phyloP scores from a whole-genome alignment of 2,888 invertebrate genomes.

The Yponomeuta cagnagella region DNA sequence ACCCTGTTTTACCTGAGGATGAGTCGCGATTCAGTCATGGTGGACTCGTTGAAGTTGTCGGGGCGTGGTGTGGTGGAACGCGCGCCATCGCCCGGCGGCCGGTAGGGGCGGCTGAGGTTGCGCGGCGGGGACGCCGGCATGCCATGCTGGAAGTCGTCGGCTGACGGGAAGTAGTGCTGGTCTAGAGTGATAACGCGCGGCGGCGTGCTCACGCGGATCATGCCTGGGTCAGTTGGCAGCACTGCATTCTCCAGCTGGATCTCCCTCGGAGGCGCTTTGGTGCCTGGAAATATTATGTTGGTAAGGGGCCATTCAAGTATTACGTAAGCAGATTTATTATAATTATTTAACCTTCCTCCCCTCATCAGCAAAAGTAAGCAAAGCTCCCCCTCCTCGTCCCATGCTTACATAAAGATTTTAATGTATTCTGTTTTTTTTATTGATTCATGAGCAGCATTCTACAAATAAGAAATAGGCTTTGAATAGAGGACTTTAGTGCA shows the following conservation, averaged over 20 bases:
- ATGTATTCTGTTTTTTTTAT: no score
- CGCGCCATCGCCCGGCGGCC: slow-evolving; percentile 61
- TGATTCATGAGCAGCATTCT: slow-evolving; percentile 7
- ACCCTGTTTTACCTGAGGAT: slow-evolving; percentile 47
- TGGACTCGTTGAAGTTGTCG: slow-evolving; percentile 62
- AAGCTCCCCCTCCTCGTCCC: no score
- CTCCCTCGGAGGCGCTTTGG: slow-evolving; percentile 90
- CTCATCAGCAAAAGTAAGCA: no score
- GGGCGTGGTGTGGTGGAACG: slow-evolving; percentile 52
- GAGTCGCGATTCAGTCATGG: slow-evolving; percentile 66
- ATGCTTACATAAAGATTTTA: no score
- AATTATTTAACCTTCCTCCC: no score
- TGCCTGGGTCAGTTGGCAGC: slow-evolving; percentile 80
- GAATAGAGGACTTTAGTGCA: no score
- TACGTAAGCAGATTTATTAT: no score
- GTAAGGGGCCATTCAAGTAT: no score
- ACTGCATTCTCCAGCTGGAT: slow-evolving; percentile 90
- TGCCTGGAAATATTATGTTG: slow-evolving; percentile 67
- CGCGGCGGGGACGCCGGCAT: slow-evolving; percentile 55
- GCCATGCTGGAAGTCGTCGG: slow-evolving; percentile 66
- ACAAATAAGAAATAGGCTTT: no score
- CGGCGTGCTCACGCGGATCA: slow-evolving; percentile 90
- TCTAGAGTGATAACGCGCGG: slow-evolving; percentile 91
- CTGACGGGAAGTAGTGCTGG: slow-evolving; percentile 87
- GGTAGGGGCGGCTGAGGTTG: slow-evolving; percentile 38